Evolutionary conservation across 2,888 invertebrate species (phyloP).

Genomic region (Rhyacophila evoluta): DNA sequence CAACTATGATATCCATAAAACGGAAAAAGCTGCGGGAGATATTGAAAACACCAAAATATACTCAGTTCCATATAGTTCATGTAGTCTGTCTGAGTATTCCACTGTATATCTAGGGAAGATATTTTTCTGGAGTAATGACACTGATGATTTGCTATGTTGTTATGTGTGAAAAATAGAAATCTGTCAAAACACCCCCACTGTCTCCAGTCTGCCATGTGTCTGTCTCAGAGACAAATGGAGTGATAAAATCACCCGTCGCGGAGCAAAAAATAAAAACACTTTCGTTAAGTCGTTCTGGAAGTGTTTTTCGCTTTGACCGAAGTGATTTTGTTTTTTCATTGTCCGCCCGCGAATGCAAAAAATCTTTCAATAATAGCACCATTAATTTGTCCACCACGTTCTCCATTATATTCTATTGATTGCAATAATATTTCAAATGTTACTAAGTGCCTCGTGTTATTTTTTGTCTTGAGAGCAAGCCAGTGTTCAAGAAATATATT

Average conservation of each 20-base stretch:
- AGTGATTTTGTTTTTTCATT: background rate
- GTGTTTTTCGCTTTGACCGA: background rate
- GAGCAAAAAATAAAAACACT: slow-evolving; percentile 3
- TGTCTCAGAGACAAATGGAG: slow-evolving; percentile 10
- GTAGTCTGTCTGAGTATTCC: too few species aligned
- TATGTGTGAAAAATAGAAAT: background rate
- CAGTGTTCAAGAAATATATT: too few species aligned
- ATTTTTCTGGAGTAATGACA: too few species aligned
- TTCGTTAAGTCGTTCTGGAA: background rate
- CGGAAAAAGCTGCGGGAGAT: too few species aligned
- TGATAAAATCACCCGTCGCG: background rate
- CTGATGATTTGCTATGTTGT: background rate
- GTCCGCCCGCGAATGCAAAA: background rate
- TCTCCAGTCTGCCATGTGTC: background rate
- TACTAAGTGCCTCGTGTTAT: background rate
- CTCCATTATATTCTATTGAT: background rate
- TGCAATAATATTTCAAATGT: background rate
- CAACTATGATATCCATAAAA: too few species aligned
- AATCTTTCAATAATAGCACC: background rate
- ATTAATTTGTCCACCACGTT: background rate
- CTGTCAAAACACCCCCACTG: background rate
- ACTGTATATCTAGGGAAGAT: too few species aligned
- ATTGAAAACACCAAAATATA: too few species aligned
- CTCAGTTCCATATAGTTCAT: too few species aligned
- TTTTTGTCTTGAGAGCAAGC: too few species aligned